These are phyloP conservation scores for Melanophora roralis DNA, from an alignment of 2,888 invertebrate species.

Conservation along the genomic window DNA sequence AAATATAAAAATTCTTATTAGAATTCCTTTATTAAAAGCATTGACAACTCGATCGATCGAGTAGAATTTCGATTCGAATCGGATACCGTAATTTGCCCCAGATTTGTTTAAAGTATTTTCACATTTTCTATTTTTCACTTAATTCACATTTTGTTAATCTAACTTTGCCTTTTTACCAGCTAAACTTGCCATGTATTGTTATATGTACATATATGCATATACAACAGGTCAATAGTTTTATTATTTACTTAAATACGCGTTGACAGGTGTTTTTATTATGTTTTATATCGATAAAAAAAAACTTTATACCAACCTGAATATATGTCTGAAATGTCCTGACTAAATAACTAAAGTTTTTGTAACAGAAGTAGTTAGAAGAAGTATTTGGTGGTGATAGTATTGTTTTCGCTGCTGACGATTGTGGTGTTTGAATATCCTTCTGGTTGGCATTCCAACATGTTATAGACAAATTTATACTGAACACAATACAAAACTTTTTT, in stretches of 20 bases:
- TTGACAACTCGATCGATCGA: too few species aligned
- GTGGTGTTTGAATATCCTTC: conserved; percentile 33
- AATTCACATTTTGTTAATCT: too few species aligned
- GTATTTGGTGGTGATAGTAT: not conserved
- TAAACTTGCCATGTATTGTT: too few species aligned
- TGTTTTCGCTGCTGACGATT: not conserved
- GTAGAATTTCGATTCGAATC: too few species aligned
- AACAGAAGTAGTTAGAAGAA: not conserved
- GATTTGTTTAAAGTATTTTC: too few species aligned
- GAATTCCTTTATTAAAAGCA: too few species aligned
- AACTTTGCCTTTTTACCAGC: not conserved
- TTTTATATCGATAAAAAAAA: not conserved
- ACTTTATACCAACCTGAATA: conserved; percentile 14
- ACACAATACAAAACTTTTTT: conserved; percentile 31
- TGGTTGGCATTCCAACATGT: conserved; percentile 47
- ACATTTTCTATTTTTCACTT: too few species aligned
- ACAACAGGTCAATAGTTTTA: not conserved
- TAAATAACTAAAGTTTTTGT: conserved; percentile 8
- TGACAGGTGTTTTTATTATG: not conserved
- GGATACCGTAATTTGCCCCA: too few species aligned
- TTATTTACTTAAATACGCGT: not conserved
- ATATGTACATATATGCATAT: too few species aligned
- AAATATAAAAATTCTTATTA: too few species aligned
- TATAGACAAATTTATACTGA: conserved; percentile 51
- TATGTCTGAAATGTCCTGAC: conserved; percentile 37